Evolutionary conservation across 2,888 invertebrate genomes (phyloP).

Genomic region (Andrena dorsata): DNA sequence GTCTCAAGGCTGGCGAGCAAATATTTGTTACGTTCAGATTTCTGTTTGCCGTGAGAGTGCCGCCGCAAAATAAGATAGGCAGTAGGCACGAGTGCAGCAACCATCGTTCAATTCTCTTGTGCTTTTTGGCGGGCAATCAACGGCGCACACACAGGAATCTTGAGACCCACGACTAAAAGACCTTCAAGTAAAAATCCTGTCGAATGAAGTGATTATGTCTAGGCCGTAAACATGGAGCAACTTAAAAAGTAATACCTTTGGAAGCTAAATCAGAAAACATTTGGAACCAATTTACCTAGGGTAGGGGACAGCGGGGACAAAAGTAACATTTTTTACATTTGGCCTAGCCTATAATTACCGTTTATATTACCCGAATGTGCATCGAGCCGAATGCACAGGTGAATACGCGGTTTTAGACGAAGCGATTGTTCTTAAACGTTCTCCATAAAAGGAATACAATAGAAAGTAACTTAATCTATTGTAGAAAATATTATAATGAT

Average conservation of each 20-base stretch:
- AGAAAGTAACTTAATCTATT: too few species aligned
- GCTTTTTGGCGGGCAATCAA: conserved; percentile 13
- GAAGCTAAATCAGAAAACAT: too few species aligned
- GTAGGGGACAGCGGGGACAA: too few species aligned
- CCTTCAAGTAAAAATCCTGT: background rate
- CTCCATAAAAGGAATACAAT: too few species aligned
- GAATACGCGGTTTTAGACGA: too few species aligned
- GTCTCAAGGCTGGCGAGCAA: conserved; percentile 46
- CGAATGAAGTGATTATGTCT: conserved; percentile 4
- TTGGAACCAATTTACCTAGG: too few species aligned
- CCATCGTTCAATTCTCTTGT: conserved; percentile 42
- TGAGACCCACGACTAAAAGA: background rate
- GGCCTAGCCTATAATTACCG: too few species aligned
- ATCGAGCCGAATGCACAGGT: too few species aligned
- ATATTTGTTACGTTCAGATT: conserved; percentile 69
- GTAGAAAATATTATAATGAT: too few species aligned
- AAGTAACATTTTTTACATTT: too few species aligned
- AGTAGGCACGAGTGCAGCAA: conserved; percentile 39
- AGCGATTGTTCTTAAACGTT: too few species aligned
- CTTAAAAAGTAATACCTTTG: background rate
- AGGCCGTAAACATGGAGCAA: background rate
- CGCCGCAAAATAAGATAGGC: conserved; percentile 60
- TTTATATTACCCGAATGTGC: too few species aligned
- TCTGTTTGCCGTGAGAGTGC: conserved; percentile 60
- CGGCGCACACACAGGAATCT: background rate